A percentile compares a stretch with the other conserved stretches of the same genome.
Conservation (phyloP, 2,888 invertebrate species). For the Sicus ferrugineus region DNA sequence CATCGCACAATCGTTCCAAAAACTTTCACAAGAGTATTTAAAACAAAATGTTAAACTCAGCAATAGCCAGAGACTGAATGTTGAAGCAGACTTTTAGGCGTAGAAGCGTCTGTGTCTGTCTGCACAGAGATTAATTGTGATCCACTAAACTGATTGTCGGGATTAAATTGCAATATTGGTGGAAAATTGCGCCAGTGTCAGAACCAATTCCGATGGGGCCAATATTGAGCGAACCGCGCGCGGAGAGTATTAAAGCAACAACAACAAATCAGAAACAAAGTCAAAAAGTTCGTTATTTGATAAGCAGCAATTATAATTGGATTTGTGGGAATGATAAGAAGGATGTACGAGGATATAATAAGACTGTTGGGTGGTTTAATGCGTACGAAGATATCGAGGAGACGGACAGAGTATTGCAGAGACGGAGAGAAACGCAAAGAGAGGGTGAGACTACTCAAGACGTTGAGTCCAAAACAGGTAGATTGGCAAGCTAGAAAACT, state of each 20-base stretch:
- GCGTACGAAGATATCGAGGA: not conserved
- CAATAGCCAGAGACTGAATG: too few species aligned
- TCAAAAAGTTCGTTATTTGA: slow-evolving; percentile 32
- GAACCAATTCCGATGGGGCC: slow-evolving; percentile 26
- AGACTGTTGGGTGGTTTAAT: not conserved
- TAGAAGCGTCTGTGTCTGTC: not conserved
- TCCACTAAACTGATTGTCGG: slow-evolving; percentile 40
- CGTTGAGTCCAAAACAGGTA: not conserved
- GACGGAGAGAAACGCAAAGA: not conserved
- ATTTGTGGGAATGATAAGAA: slow-evolving; percentile 26
- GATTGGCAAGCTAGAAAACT: slow-evolving; percentile 9
- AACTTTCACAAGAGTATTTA: too few species aligned
- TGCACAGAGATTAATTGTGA: slow-evolving; percentile 39
- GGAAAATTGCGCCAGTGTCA: slow-evolving; percentile 32
- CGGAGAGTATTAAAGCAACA: not conserved
- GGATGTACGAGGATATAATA: too few species aligned
- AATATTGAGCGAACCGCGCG: not conserved
- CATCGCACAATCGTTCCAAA: too few species aligned
- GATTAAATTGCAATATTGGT: slow-evolving; percentile 39
- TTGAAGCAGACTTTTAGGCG: slow-evolving; percentile 23
- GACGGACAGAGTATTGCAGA: not conserved
- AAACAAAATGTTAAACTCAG: too few species aligned
- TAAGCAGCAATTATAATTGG: slow-evolving; percentile 33
- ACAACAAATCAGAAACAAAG: slow-evolving; percentile 34
- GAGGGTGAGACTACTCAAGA: not conserved